phyloP scores from a whole-genome alignment of 2,888 invertebrate species.

The Mythimna lalbum region DNA sequence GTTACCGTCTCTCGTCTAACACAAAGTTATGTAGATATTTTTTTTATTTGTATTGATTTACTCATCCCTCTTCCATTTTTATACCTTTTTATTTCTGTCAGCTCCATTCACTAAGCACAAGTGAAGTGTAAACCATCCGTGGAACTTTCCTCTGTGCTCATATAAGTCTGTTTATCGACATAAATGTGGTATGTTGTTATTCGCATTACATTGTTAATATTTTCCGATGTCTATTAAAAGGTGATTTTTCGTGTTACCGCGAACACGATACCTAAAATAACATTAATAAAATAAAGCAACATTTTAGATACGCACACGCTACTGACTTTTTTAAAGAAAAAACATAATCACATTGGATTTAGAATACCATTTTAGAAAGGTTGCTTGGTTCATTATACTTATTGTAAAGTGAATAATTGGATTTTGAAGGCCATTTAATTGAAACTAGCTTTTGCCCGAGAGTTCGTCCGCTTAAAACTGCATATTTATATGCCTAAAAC shows the following conservation, averaged over 20 bases:
- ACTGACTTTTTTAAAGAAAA: conserved; percentile 11
- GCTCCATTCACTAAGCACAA: conserved; percentile 40
- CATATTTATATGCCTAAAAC: too few relatives aligned
- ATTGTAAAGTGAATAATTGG: conserved; percentile 13
- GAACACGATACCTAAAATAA: conserved; percentile 22
- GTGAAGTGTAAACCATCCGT: conserved; percentile 48
- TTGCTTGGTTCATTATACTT: conserved; percentile 3
- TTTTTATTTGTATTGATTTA: conserved; percentile 42
- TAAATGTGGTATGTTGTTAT: conserved; percentile 19
- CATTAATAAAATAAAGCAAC: conserved; percentile 23
- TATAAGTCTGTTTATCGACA: conserved; percentile 17
- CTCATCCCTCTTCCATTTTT: conserved; percentile 25
- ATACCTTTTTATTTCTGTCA: conserved; percentile 50
- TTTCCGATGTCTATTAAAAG: conserved; percentile 10
- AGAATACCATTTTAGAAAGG: conserved; percentile 13
- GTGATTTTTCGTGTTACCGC: conserved; percentile 11
- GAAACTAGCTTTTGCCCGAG: too few relatives aligned
- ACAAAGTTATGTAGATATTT: conserved; percentile 26
- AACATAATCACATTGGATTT: conserved; percentile 18
- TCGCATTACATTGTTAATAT: conserved; percentile 29
- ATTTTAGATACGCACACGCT: conserved; percentile 1
- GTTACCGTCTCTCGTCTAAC: conserved; percentile 24
- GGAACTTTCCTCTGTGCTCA: conserved; percentile 40
- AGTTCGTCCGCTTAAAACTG: too few relatives aligned
- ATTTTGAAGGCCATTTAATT: conserved; percentile 5